phyloP scores from a whole-genome alignment of 2,113 vertebrate species.

The Serinus canaria region DNA sequence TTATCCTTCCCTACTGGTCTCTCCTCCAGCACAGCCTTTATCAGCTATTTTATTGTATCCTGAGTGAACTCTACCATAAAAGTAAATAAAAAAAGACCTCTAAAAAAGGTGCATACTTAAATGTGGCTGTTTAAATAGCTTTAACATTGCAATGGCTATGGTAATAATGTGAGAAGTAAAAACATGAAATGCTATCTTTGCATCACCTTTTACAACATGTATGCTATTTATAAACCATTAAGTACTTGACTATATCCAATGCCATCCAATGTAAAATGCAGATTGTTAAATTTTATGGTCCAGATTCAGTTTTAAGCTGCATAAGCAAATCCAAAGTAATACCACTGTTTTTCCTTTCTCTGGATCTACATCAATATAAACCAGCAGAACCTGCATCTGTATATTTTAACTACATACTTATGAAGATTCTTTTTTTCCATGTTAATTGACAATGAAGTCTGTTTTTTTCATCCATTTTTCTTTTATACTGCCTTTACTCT shows the following conservation, averaged over 20 bases:
- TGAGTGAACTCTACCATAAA: constrained; percentile 35
- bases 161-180: not conserved
- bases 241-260: not conserved
- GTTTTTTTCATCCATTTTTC: not conserved
- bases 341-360: not conserved
- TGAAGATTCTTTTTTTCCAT: not conserved
- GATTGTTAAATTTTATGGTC: not conserved
- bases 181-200: not conserved
- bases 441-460: not conserved
- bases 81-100: not conserved
- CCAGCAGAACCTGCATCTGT: not conserved
- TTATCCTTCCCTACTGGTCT: constrained; percentile 18
- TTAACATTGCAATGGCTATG: not conserved
- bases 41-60: constrained; percentile 13
- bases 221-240: not conserved
- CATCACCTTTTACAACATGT: not conserved
- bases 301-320: constrained; percentile 1
- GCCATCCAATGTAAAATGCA: not conserved
- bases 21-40: constrained; percentile 26
- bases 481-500: not conserved
- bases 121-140: constrained; percentile 9
- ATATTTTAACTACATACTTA: not conserved
- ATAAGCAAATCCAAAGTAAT: not conserved
- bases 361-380: not conserved
- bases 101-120: constrained; percentile 10